Conservation (phyloP, 2,797 vertebrate genomes). For the Sebastes nivosus region DNA sequence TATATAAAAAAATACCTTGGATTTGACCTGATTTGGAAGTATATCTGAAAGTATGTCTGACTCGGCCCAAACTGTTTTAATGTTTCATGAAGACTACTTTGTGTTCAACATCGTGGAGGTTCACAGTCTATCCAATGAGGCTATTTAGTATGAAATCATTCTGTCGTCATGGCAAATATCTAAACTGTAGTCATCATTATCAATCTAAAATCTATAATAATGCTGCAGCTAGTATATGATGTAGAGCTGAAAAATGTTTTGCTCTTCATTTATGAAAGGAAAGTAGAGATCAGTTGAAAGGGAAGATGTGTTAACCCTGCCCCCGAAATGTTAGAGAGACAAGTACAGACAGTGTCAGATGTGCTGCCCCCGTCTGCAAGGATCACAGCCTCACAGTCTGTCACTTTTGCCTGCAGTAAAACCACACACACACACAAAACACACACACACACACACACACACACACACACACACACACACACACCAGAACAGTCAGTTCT, state of each 20-base stretch:
- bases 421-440: background rate
- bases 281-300: background rate
- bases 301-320: background rate
- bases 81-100: background rate
- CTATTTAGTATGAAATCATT: background rate
- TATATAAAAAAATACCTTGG: background rate
- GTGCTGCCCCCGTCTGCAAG: background rate
- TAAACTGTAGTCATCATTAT: background rate
- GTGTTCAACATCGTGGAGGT: background rate
- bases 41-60: background rate
- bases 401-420: constrained; percentile 16
- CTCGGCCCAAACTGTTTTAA: background rate
- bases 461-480: background rate
- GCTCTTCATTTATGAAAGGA: background rate
- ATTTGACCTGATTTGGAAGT: background rate
- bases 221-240: background rate
- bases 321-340: background rate
- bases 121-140: background rate
- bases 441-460: background rate
- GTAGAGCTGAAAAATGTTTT: background rate
- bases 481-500: background rate
- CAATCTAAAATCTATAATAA: background rate
- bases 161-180: background rate
- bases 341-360: constrained; percentile 20
- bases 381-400: constrained; percentile 34